Conservation (phyloP, 2,888 invertebrate species). For the Terebella lapidaria region DNA sequence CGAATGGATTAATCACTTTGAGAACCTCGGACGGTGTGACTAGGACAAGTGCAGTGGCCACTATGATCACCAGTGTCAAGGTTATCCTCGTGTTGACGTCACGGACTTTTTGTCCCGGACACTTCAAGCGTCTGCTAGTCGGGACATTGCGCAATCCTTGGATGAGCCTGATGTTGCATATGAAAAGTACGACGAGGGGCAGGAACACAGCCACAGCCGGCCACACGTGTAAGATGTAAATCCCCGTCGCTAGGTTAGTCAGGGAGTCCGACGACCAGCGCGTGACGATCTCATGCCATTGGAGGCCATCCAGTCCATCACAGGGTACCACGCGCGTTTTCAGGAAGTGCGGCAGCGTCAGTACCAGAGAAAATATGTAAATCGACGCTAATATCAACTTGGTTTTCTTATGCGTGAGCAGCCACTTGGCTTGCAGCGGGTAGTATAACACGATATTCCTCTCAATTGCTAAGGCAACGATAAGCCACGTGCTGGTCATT, state of each 20-base stretch:
- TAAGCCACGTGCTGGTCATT: constrained; percentile 71
- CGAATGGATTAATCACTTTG: constrained; percentile 31
- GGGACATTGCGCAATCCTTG: constrained; percentile 14
- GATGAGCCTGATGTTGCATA: constrained; percentile 42
- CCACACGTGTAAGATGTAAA: constrained; percentile 26
- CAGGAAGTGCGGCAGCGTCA: constrained; percentile 61
- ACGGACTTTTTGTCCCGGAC: neutral
- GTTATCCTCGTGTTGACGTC: constrained; percentile 28
- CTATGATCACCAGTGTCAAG: constrained; percentile 41
- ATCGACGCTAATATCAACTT: constrained; percentile 63
- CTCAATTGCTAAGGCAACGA: constrained; percentile 69
- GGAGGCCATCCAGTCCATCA: neutral
- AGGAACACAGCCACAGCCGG: constrained; percentile 42
- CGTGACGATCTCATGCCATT: neutral
- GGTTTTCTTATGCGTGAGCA: constrained; percentile 41
- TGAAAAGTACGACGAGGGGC: constrained; percentile 38
- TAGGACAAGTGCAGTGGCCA: constrained; percentile 38
- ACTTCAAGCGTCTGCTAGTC: neutral
- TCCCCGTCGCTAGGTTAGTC: neutral
- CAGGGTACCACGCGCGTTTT: neutral
- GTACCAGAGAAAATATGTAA: constrained; percentile 63
- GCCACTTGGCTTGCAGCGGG: constrained; percentile 58
- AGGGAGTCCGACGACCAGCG: neutral
- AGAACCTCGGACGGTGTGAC: constrained; percentile 44
- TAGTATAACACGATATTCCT: constrained; percentile 71